Base-by-base conservation (phyloP, 2,888 invertebrate genomes). In the Dryobotodes eremita region DNA sequence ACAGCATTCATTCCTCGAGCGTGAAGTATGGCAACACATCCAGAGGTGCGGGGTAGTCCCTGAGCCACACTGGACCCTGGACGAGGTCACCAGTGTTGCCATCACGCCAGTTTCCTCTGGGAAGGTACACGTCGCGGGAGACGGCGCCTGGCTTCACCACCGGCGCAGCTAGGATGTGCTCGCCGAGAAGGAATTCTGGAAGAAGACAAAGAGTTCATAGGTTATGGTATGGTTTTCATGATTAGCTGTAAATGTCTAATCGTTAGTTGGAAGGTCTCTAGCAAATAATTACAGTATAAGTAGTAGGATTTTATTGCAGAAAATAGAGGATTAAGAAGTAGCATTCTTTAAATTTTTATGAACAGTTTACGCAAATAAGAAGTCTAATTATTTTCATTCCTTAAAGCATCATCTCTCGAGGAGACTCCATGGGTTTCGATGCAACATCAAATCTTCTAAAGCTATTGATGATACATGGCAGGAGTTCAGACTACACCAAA, bases 141-240 rank as follows among this genome's bases (percentile, higher is more conserved):
- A 92, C 92, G 0, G 97, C 97, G 0, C 97, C 97, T 90, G 98
- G 95, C 71, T 96, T 95, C 50, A 98, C 81, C 13, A 98, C 97
- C 0, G 98, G 98, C 0, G 98, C 98, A 0, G 98, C 98, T 15
- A 98, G 92, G 74, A 98, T 95, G 69, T 96, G 95, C 89, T 98
- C 97, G 0, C 98, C 98, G 4, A 98, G 96, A 46, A 98, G 95
- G 94, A 97, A 98, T 93, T 98, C 98, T 98, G 95, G 15, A 66
- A 68, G 26, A 42, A 55, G 15, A 55, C 7, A 20, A 61, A 68
- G 5, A 26, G n/a, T 1, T 77, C 17, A 55, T 4, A 4, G 50
- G 4, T 0, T 50, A 17, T 42, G 26, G 36, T 26, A 23, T 26
- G 50, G 11, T 4, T 46, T 46, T 26, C 62, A 69, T 36, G 36